Evolutionary conservation across 2,888 invertebrate genomes (phyloP), one percentile per base, ranked within the genome.

Genomic region (Carabus problematicus): DNA sequence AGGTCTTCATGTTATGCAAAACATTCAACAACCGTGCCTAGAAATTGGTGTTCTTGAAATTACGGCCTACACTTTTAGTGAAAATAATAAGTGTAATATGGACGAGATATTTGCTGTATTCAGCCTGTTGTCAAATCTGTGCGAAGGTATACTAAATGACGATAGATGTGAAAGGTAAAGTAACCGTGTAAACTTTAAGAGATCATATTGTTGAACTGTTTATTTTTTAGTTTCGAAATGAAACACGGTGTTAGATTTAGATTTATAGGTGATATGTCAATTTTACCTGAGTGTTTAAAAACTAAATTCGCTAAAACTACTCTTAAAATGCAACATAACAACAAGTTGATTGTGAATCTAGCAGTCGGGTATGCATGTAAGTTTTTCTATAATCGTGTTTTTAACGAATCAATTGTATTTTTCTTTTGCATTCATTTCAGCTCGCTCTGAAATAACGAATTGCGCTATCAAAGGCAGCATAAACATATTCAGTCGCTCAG

Each of bases 401-500:
- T n/a, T n/a, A n/a, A n/a, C n/a, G n/a, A n/a, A n/a, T n/a, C n/a
- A n/a, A n/a, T n/a, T n/a, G n/a, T n/a, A n/a, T n/a, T n/a, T n/a
- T 29, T 29, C 6, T 29, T 6, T 29, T 6, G 29, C 2, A 3
- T 29, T 29, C 29, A 29, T 29, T 29, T 29, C 29, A 79, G 88
- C 89, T 12, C 83, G 87, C 70, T 89, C 91, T 78, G 91, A 92
- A 82, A 88, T 91, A 72, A 84, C 85, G 40, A 79, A 84, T 72
- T 45, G 6, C n/a, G 14, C n/a, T 45, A 45, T 45, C 45, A 45
- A 45, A 45, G 45, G 7, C n/a, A 14, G 1, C 7, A 45, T 6
- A 45, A 45, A 45, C 14, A 12, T 12, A 12, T n/a, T 14, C n/a
- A 14, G n/a, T 45, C 6, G n/a, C n/a, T 45, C 7, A 45, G 14